Conservation (phyloP, 1,140 invertebrate species). For the Drosophila sechellia region DNA sequence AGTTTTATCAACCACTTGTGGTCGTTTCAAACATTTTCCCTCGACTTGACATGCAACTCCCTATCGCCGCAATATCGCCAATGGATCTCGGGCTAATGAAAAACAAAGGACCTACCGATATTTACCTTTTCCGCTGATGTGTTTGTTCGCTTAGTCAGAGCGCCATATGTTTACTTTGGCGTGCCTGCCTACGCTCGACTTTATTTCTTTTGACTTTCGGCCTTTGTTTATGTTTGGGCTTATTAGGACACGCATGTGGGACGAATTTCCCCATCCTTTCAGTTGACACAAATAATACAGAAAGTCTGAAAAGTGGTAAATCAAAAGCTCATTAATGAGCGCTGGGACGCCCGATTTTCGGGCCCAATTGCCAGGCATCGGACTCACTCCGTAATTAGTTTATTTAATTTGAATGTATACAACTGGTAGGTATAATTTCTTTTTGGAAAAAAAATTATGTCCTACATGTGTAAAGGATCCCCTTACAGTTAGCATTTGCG, state of each 20-base stretch:
- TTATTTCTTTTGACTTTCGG: constrained; percentile 48
- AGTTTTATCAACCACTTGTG: constrained; percentile 82
- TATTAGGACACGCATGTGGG: constrained; percentile 61
- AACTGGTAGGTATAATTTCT: constrained; percentile 7
- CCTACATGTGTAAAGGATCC: constrained; percentile 50
- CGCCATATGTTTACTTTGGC: constrained; percentile 68
- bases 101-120: constrained; percentile 38
- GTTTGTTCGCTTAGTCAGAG: constrained; percentile 10
- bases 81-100: constrained; percentile 73
- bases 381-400: constrained; percentile 64
- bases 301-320: constrained; percentile 58
- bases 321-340: constrained; percentile 74
- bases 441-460: constrained; percentile 36
- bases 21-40: constrained; percentile 67
- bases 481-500: constrained; percentile 55
- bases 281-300: constrained; percentile 37
- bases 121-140: constrained; percentile 25
- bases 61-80: constrained; percentile 60
- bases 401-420: constrained; percentile 70
- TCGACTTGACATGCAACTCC: constrained; percentile 53
- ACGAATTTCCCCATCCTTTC: neutral
- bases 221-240: constrained; percentile 62
- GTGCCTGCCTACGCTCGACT: constrained; percentile 34
- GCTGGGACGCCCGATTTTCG: constrained; percentile 15
- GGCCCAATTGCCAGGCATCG: constrained; percentile 12